Evolutionary conservation across 2,888 invertebrate genomes (phyloP), one percentile per base, ranked within the genome.

Genomic region (Melinopterus prodromus): DNA sequence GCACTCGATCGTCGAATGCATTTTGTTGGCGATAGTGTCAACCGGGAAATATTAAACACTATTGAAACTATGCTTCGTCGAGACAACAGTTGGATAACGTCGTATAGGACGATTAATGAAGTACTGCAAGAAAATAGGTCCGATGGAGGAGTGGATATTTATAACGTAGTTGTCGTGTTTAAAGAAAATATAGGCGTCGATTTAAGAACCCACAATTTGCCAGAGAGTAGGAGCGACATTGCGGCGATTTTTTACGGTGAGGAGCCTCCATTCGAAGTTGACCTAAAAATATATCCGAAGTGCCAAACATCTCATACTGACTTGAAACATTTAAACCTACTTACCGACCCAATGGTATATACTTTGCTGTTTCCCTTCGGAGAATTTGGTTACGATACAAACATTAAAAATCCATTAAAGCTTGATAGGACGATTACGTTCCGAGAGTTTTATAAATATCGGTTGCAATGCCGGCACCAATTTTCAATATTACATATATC

Each of bases 321-420:
- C 78, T 15, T 79, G 36, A 77, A 79, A 69, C 81, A 77, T 75
- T 69, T 82, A 6, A 79, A 80, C 36, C 37, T 37, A 2, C 26
- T 80, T n/a, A 12, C 76, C 5, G 82, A 82, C 69, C 80, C 81
- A 38, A 77, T 82, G 77, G 80, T 79, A 9, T 84, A 83, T 77
- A 82, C 83, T 0, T 26, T 82, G 12, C 70, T 82, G 16, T 82
- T 83, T 78, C 83, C 82, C 1, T 53, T 36, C 36, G 81, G 81
- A 9, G 82, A 82, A 70, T 26, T 72, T n/a, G 84, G 83, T 35
- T 81, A 74, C 26, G 71, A 76, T 37, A 16, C 14, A 72, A 72
- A 53, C 12, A 53, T 53, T 53, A 53, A 7, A 4, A 53, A 53
- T 53, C 53, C 2, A 2, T 1, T 53, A 53, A 53, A 53, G 53